A percentile compares a stretch with the other conserved stretches of the same genome.
Conservation (phyloP, 1,140 invertebrate genomes). For the Eriosoma lanigerum region DNA sequence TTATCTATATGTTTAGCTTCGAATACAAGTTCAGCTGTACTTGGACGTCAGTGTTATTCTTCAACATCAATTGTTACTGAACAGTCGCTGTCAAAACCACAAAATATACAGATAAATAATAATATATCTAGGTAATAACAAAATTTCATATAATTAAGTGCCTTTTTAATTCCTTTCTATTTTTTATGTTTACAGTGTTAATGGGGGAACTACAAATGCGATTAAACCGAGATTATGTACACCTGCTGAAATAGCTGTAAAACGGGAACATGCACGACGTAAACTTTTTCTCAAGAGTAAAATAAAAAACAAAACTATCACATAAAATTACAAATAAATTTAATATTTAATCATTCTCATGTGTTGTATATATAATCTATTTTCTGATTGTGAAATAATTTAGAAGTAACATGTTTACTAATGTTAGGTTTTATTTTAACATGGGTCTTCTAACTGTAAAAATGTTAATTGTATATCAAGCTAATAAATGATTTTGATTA, state of each 20-base stretch:
- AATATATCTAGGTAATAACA: not conserved
- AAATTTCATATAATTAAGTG: not conserved
- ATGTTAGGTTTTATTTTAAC: no score
- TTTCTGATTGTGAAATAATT: no score
- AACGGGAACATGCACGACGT: not conserved
- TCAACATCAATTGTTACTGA: conserved; percentile 5
- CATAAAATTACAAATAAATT: no score
- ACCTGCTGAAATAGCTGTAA: conserved; percentile 31
- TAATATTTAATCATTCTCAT: no score
- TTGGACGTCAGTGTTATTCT: conserved; percentile 9
- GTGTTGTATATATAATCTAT: no score
- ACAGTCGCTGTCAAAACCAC: not conserved
- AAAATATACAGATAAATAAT: not conserved
- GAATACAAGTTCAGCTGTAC: not conserved
- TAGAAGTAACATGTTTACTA: no score
- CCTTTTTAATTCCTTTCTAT: not conserved
- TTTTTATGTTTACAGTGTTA: not conserved
- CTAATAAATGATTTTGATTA: no score
- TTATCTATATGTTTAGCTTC: not conserved
- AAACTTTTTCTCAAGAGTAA: conserved; percentile 26
- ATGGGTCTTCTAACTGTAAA: no score
- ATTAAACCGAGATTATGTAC: conserved; percentile 12
- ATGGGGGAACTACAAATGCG: not conserved
- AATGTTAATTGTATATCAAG: no score
- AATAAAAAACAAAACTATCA: conserved; percentile 24